phyloP scores from a whole-genome alignment of 2,113 vertebrate species.

The Engraulis encrasicolus region DNA sequence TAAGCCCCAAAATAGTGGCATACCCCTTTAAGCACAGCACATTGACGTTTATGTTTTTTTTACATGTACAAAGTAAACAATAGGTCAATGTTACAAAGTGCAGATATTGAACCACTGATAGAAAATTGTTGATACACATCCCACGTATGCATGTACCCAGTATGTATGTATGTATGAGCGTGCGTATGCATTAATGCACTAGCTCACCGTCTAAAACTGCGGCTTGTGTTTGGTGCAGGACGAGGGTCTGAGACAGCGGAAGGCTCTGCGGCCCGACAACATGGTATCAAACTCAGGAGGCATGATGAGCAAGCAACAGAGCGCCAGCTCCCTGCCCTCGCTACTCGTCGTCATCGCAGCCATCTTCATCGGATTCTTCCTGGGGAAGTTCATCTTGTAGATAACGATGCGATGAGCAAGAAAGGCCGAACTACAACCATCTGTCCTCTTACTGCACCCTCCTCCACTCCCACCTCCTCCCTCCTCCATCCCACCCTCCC shows the following conservation, averaged over 20 bases:
- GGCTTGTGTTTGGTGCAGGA: constrained; percentile 67
- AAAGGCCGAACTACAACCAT: not conserved
- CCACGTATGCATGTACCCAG: too few species aligned
- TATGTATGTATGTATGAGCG: too few species aligned
- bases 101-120: too few species aligned
- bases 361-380: constrained; percentile 93
- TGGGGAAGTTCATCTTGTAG: constrained; percentile 93
- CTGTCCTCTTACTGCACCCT: not conserved
- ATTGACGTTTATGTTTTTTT: too few species aligned
- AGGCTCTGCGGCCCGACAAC: constrained; percentile 81
- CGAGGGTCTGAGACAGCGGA: constrained; percentile 85
- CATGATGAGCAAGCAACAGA: constrained; percentile 81
- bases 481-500: too few species aligned
- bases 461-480: constrained; percentile 37
- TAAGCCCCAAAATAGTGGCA: too few species aligned
- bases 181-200: not conserved
- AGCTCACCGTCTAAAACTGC: not conserved
- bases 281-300: constrained; percentile 73
- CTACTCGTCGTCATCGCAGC: constrained; percentile 90
- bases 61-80: too few species aligned
- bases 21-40: not conserved
- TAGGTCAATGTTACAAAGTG: too few species aligned
- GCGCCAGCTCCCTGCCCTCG: constrained; percentile 84
- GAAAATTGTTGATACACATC: too few species aligned
- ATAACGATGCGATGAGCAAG: too few species aligned